Percentiles rank a stretch among this genome's conserved stretches.
phyloP scores from a whole-genome alignment of 2,888 invertebrate genomes.

The Lasioglossum lativentre region DNA sequence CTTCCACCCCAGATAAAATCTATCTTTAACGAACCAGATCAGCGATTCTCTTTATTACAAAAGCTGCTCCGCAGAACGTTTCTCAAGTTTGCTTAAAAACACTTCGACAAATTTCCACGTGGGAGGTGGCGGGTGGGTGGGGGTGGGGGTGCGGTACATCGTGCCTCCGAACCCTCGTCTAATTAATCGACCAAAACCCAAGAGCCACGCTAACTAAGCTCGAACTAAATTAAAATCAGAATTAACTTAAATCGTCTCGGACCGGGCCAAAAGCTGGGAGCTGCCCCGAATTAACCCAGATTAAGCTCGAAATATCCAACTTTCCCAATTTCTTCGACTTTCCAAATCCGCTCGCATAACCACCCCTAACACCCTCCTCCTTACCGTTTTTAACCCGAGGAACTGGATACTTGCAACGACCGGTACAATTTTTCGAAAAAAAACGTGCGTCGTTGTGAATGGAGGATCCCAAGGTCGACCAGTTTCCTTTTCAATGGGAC shows the following conservation, averaged over 20 bases:
- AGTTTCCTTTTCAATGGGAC: neutral
- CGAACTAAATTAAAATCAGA: conserved; percentile 34
- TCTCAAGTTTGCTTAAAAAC: conserved; percentile 4
- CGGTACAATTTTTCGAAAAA: neutral
- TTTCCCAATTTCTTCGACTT: conserved; percentile 30
- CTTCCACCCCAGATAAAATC: neutral
- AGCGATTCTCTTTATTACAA: neutral
- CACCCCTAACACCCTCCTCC: no score
- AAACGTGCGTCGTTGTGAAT: neutral
- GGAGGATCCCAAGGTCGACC: neutral
- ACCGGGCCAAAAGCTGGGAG: conserved; percentile 8
- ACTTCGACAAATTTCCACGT: conserved; percentile 5
- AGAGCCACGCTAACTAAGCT: conserved; percentile 19
- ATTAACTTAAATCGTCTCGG: conserved; percentile 28
- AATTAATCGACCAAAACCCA: conserved; percentile 23
- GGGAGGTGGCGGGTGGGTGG: no score
- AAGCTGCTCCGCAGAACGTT: neutral
- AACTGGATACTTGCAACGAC: neutral
- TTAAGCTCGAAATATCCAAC: conserved; percentile 40
- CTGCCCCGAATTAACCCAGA: conserved; percentile 28
- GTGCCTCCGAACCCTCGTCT: neutral
- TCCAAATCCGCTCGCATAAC: neutral
- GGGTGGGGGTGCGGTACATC: neutral
- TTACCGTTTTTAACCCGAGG: neutral
- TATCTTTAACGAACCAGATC: neutral